Percentiles rank a stretch among this genome's conserved stretches.
Evolutionary conservation across 2,797 vertebrate genomes (phyloP).

Genomic region (Meda fulgida): DNA sequence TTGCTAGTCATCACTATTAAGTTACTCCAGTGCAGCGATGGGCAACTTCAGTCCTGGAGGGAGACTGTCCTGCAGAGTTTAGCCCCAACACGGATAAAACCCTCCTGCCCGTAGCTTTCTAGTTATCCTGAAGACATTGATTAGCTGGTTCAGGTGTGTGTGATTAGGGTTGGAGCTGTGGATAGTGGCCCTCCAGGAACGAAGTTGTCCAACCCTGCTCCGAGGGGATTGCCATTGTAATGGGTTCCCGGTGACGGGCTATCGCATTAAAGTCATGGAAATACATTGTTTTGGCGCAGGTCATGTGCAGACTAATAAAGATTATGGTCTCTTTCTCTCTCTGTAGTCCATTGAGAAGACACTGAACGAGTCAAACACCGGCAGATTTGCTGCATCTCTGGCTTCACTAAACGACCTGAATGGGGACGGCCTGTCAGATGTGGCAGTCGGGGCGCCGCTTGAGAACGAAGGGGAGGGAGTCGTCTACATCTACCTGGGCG

Average conservation of each 20-base stretch:
- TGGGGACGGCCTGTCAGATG: conserved; percentile 80
- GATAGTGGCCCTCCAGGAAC: background rate
- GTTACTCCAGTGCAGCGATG: background rate
- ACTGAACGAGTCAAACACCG: conserved; percentile 61
- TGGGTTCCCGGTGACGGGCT: no score
- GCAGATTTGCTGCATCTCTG: conserved; percentile 82
- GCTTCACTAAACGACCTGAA: conserved; percentile 82
- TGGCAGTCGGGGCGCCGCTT: conserved; percentile 86
- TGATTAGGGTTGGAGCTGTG: background rate
- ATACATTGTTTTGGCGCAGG: background rate
- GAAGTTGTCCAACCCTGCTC: background rate
- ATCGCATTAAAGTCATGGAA: background rate
- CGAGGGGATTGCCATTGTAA: background rate
- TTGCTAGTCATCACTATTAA: background rate
- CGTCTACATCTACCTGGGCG: conserved; percentile 85
- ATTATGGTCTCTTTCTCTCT: background rate
- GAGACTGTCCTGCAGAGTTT: background rate
- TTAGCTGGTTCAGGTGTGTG: background rate
- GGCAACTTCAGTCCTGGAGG: background rate
- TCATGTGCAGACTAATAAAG: background rate
- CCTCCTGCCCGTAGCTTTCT: background rate
- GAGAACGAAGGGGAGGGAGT: conserved; percentile 80
- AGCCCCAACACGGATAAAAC: background rate
- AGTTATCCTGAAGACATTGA: background rate
- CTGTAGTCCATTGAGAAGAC: conserved; percentile 29